These are phyloP conservation scores for Rana temporaria DNA, from an alignment of 2,113 vertebrate genomes.

Conservation along the genomic window DNA sequence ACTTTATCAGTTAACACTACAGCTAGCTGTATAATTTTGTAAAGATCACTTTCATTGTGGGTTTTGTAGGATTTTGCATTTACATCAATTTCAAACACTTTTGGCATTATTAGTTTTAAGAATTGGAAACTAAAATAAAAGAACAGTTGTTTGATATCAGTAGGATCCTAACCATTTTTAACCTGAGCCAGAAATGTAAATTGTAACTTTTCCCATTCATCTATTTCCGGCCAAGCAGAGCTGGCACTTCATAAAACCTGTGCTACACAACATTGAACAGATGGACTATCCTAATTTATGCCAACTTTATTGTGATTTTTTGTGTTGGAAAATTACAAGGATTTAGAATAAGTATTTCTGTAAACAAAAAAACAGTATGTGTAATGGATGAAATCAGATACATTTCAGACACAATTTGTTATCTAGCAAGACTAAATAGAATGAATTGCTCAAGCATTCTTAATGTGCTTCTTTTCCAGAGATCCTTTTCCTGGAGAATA, in stretches of 20 bases:
- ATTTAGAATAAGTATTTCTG: neutral
- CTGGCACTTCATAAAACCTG: slow-evolving; percentile 53
- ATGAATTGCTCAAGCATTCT: too few species aligned
- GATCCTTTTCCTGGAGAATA: too few species aligned
- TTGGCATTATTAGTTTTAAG: slow-evolving; percentile 29
- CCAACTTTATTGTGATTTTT: slow-evolving; percentile 30
- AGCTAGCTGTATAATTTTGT: slow-evolving; percentile 6
- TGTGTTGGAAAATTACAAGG: slow-evolving; percentile 41
- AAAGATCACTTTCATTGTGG: slow-evolving; percentile 27
- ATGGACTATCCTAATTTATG: slow-evolving; percentile 44
- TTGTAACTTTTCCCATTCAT: slow-evolving; percentile 50
- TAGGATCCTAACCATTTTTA: slow-evolving; percentile 39
- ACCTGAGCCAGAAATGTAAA: slow-evolving; percentile 52
- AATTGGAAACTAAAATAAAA: slow-evolving; percentile 54
- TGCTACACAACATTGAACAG: slow-evolving; percentile 51
- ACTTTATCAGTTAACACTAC: slow-evolving; percentile 13
- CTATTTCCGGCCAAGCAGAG: slow-evolving; percentile 51
- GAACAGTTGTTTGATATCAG: slow-evolving; percentile 57
- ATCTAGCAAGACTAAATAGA: too few species aligned
- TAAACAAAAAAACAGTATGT: too few species aligned
- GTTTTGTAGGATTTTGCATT: slow-evolving; percentile 11
- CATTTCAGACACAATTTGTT: too few species aligned
- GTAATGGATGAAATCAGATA: too few species aligned
- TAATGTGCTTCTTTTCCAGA: too few species aligned
- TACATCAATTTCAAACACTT: slow-evolving; percentile 24